These are phyloP conservation scores for Herminia tarsipennalis DNA, from an alignment of 2,888 invertebrate species.

Conservation along the genomic window DNA sequence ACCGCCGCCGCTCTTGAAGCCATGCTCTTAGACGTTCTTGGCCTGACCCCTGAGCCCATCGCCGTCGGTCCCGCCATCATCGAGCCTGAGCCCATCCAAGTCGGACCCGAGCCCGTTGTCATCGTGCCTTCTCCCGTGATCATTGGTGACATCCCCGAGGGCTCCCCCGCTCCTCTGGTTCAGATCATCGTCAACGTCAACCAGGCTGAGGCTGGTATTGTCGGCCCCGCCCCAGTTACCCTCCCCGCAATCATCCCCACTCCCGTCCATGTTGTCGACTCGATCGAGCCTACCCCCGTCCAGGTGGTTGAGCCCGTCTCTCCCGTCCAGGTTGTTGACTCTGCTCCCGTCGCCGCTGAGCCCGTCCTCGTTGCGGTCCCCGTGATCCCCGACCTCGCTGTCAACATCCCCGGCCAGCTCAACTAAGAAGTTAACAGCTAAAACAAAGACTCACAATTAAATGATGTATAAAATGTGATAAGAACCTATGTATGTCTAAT, in stretches of 20 bases:
- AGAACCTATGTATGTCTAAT: not conserved
- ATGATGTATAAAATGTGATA: too few species aligned
- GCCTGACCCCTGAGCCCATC: not conserved
- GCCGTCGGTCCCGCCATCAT: constrained; percentile 9
- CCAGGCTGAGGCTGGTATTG: constrained; percentile 7
- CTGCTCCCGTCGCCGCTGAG: constrained; percentile 17
- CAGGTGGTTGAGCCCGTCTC: too few species aligned
- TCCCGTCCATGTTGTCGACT: too few species aligned
- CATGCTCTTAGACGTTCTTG: constrained; percentile 30
- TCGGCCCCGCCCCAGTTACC: constrained; percentile 15
- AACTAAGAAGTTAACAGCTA: too few species aligned
- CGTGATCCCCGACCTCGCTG: constrained; percentile 2
- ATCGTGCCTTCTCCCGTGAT: not conserved
- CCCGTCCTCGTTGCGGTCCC: constrained; percentile 20
- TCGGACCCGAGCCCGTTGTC: constrained; percentile 10
- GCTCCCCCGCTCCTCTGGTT: constrained; percentile 34
- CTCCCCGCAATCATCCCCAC: not conserved
- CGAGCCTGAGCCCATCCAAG: constrained; percentile 4
- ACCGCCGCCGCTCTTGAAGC: constrained; percentile 36
- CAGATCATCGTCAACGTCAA: constrained; percentile 54
- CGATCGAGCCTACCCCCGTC: not conserved
- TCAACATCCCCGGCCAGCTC: constrained; percentile 12
- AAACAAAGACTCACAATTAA: too few species aligned
- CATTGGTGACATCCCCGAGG: not conserved
- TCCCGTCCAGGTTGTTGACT: too few species aligned